Evolutionary conservation across 2,888 invertebrate species (phyloP).

Genomic region (Yponomeuta evonymella): DNA sequence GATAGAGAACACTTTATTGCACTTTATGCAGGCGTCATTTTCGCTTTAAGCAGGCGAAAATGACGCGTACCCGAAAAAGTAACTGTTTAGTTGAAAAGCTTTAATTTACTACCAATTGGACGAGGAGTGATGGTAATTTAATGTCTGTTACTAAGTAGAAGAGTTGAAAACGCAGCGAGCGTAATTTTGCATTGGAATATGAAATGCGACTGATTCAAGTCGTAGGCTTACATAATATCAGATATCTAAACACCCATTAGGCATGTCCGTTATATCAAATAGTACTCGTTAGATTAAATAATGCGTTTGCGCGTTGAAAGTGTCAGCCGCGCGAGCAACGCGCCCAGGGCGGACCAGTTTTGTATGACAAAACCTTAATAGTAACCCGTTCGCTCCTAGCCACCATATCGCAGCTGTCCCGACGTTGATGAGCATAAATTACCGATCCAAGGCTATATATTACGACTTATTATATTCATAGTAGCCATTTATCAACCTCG

Average conservation of each 20-base stretch:
- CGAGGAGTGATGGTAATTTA: background rate
- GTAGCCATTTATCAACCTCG: slow-evolving; percentile 35
- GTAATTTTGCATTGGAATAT: background rate
- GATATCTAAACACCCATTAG: background rate
- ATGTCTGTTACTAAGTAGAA: background rate
- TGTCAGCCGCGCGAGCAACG: slow-evolving; percentile 25
- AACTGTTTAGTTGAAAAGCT: slow-evolving; percentile 1
- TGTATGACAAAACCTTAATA: slow-evolving; percentile 45
- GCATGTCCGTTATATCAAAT: slow-evolving; percentile 6
- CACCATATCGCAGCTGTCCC: slow-evolving; percentile 14
- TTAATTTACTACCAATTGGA: background rate
- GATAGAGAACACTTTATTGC: no score
- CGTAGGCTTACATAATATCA: background rate
- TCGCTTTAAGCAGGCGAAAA: background rate
- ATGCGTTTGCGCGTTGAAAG: background rate
- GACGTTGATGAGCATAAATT: slow-evolving; percentile 20
- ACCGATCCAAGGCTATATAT: slow-evolving; percentile 16
- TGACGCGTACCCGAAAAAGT: background rate
- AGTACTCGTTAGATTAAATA: slow-evolving; percentile 5
- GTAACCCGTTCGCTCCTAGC: slow-evolving; percentile 37
- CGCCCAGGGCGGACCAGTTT: slow-evolving; percentile 43
- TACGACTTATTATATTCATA: slow-evolving; percentile 26
- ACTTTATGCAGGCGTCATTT: no score
- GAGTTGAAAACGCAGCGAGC: background rate
- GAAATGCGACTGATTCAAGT: background rate